Conservation (phyloP, 1,140 invertebrate genomes). For the Trichonephila inaurata region DNA sequence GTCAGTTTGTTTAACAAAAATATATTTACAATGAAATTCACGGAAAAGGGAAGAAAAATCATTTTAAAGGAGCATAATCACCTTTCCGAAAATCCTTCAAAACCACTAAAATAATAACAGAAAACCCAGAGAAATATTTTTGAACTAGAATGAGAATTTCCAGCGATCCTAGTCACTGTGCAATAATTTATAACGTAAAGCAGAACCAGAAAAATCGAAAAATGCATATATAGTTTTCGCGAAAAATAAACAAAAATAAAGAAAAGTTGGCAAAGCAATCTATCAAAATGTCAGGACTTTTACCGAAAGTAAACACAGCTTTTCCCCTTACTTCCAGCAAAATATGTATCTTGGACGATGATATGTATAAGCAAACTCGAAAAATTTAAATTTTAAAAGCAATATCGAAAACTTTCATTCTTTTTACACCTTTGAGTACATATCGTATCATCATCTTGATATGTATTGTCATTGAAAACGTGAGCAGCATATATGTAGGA, state of each 20-base stretch:
- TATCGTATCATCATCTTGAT: neutral
- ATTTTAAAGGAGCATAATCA: neutral
- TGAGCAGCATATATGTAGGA: neutral
- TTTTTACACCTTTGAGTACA: neutral
- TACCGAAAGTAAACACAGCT: conserved; percentile 42
- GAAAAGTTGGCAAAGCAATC: conserved; percentile 14
- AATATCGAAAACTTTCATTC: neutral
- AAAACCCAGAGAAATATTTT: neutral
- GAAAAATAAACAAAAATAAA: neutral
- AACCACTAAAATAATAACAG: neutral
- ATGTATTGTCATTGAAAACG: neutral
- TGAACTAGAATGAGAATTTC: neutral
- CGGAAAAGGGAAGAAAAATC: neutral
- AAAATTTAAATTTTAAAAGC: conserved; percentile 40
- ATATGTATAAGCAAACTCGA: conserved; percentile 35
- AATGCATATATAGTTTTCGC: neutral
- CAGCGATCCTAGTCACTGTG: neutral
- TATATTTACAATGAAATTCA: neutral
- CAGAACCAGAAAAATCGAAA: neutral
- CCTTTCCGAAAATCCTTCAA: neutral
- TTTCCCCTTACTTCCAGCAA: neutral
- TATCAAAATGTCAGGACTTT: conserved; percentile 58
- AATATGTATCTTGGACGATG: neutral
- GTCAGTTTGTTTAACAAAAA: neutral
- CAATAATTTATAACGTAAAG: conserved; percentile 9